Conservation (phyloP, 2,888 invertebrate species). For the Cactoblastis cactorum region DNA sequence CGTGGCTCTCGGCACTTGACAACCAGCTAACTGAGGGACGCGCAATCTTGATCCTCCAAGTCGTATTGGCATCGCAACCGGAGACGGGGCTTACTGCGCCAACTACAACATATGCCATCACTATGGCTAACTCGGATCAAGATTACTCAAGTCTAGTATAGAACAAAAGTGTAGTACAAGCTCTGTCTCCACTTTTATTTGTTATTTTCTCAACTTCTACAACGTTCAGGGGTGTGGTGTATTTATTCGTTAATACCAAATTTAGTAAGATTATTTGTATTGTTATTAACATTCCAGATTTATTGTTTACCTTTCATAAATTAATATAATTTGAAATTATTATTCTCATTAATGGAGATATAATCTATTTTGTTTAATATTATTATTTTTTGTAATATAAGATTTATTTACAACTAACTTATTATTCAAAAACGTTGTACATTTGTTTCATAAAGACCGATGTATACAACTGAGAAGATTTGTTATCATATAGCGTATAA, state of each 20-base stretch:
- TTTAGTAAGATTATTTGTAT: constrained; percentile 64
- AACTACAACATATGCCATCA: constrained; percentile 37
- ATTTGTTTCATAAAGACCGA: constrained; percentile 69
- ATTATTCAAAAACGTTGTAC: constrained; percentile 61
- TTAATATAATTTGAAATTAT: constrained; percentile 60
- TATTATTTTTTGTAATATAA: constrained; percentile 69
- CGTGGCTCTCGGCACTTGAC: constrained; percentile 86
- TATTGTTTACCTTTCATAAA: constrained; percentile 66
- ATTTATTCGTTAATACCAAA: constrained; percentile 68
- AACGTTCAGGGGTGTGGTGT: constrained; percentile 61
- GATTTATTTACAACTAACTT: constrained; percentile 77
- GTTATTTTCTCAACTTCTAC: constrained; percentile 42
- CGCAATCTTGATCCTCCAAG: constrained; percentile 67
- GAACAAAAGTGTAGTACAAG: constrained; percentile 28
- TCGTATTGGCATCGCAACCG: constrained; percentile 50
- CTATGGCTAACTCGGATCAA: constrained; percentile 51
- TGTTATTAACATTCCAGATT: constrained; percentile 77
- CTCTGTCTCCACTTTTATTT: constrained; percentile 53
- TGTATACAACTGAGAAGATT: constrained; percentile 70
- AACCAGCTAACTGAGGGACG: constrained; percentile 80
- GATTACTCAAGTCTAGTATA: constrained; percentile 31
- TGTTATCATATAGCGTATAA: constrained; percentile 72
- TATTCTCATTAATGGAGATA: constrained; percentile 57
- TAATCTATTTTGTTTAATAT: constrained; percentile 66
- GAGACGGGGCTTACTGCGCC: constrained; percentile 44